phyloP scores from a whole-genome alignment of 2,113 vertebrate genomes.

The Bombycilla garrulus region DNA sequence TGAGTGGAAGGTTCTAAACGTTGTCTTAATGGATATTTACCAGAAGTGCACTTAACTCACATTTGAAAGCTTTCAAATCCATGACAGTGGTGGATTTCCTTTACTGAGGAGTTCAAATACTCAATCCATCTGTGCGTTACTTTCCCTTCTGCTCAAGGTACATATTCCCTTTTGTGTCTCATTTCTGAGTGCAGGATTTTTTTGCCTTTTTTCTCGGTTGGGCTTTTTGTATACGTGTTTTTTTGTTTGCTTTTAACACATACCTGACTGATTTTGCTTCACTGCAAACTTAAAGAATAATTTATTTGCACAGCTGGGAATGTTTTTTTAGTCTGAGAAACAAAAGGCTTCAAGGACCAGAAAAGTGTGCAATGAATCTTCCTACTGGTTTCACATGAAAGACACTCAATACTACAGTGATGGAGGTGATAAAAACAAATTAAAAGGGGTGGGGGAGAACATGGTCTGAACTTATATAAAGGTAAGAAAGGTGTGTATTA shows the following conservation, averaged over 20 bases:
- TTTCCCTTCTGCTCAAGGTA: neutral
- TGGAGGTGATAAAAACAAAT: neutral
- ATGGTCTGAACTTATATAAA: neutral
- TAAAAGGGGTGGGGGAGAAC: rapidly evolving
- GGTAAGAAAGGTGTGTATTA: neutral
- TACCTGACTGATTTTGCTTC: neutral
- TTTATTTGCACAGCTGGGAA: neutral
- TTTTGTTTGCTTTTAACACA: neutral
- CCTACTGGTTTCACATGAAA: neutral
- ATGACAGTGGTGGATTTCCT: neutral
- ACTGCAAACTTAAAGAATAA: neutral
- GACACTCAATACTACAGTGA: neutral
- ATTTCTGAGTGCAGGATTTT: neutral
- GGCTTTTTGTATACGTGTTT: neutral
- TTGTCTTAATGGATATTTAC: neutral
- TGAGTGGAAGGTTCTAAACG: neutral
- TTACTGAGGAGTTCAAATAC: neutral
- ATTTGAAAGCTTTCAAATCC: neutral
- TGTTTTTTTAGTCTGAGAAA: neutral
- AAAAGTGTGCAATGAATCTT: neutral
- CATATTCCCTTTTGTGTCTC: neutral
- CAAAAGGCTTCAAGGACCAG: neutral
- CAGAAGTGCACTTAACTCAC: neutral
- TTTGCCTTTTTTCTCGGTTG: neutral
- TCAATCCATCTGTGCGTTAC: neutral